Conservation (phyloP, 1,140 invertebrate genomes). For the Leguminivora glycinivorella region DNA sequence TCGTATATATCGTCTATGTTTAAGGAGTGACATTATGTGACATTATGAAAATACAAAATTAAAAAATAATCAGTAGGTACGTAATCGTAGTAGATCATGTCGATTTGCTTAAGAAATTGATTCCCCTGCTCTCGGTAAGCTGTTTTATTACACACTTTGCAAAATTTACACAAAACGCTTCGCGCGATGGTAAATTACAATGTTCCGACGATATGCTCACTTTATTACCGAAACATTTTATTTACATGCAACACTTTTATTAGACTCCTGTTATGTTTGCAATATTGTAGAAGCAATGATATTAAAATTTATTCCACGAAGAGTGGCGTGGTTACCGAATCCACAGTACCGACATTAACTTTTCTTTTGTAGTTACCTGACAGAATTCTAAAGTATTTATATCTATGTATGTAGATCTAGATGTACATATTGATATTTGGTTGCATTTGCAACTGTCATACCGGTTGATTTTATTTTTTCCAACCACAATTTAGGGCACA, state of each 20-base stretch:
- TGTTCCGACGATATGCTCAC: constrained; percentile 25
- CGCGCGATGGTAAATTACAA: constrained; percentile 17
- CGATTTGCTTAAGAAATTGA: neutral
- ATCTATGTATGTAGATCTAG: too few species aligned
- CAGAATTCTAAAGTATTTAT: too few species aligned
- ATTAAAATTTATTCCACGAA: constrained; percentile 19
- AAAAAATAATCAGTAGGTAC: too few species aligned
- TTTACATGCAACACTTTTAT: constrained; percentile 28
- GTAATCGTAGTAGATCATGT: too few species aligned
- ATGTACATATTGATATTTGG: too few species aligned
- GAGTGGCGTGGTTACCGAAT: neutral
- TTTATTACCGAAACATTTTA: constrained; percentile 26
- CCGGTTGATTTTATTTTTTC: too few species aligned
- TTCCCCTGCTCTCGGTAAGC: neutral
- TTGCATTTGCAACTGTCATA: too few species aligned
- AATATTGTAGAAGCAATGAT: constrained; percentile 18
- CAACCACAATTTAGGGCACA: too few species aligned
- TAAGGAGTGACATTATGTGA: too few species aligned
- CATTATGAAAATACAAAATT: too few species aligned
- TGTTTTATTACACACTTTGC: neutral
- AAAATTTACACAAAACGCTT: constrained; percentile 17
- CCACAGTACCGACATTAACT: neutral
- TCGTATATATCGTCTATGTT: too few species aligned
- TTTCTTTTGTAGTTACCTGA: neutral
- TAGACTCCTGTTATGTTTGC: constrained; percentile 14